phyloP scores from a whole-genome alignment of 2,113 vertebrate species.

The Hippocampus mohnikei region DNA sequence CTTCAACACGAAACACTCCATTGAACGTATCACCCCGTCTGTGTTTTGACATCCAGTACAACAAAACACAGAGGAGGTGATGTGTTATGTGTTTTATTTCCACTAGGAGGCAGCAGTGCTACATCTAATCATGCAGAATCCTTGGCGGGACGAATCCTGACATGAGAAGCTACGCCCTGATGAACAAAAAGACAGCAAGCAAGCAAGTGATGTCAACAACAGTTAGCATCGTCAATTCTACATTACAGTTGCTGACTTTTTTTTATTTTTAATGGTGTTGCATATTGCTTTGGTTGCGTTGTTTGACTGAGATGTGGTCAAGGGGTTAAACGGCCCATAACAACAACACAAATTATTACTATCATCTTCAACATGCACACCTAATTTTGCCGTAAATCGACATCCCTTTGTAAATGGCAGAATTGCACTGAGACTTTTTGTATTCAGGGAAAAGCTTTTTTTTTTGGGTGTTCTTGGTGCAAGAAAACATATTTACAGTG shows the following conservation, averaged over 20 bases:
- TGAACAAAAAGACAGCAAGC: neutral
- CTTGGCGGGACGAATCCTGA: neutral
- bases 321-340: too few species aligned
- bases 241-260: neutral
- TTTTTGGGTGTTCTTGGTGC: too few species aligned
- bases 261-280: neutral
- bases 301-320: neutral
- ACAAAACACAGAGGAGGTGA: too few species aligned
- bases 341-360: too few species aligned
- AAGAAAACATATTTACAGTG: too few species aligned
- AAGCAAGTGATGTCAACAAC: neutral
- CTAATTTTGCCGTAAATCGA: too few species aligned
- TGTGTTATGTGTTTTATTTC: neutral
- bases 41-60: neutral
- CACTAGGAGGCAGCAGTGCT: slow-evolving; percentile 62
- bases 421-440: too few species aligned
- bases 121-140: slow-evolving; percentile 22
- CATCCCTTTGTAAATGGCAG: too few species aligned
- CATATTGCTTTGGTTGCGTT: neutral
- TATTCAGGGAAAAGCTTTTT: too few species aligned
- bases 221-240: neutral
- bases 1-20: neutral
- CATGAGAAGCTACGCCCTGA: slow-evolving; percentile 10
- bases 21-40: neutral
- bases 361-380: too few species aligned